These are phyloP conservation scores for Macrotis lagotis DNA, from an alignment of 2,113 vertebrate species.

Conservation along the genomic window DNA sequence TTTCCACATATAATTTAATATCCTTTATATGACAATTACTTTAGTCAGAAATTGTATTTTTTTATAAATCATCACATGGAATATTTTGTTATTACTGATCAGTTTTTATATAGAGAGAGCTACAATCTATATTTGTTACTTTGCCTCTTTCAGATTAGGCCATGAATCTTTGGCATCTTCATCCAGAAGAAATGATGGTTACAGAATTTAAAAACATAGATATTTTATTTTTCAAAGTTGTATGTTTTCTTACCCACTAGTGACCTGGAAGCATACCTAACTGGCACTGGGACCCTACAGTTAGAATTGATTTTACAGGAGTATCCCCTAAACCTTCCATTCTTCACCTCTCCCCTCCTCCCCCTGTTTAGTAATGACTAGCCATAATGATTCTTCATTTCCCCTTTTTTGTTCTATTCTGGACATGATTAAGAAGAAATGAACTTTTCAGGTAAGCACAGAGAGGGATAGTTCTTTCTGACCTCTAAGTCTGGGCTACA, in stretches of 20 bases:
- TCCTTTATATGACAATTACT: slow-evolving; percentile 62
- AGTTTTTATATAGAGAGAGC: slow-evolving; percentile 36
- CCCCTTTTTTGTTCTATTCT: slow-evolving; percentile 39
- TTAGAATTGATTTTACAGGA: background rate
- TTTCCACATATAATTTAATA: slow-evolving; percentile 44
- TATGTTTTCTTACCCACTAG: slow-evolving; percentile 34
- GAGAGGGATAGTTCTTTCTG: background rate
- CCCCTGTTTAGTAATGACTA: background rate
- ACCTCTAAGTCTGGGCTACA: background rate
- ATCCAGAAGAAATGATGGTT: slow-evolving; percentile 57
- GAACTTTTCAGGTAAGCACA: slow-evolving; percentile 9
- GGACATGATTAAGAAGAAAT: background rate
- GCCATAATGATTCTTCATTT: background rate
- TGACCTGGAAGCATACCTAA: slow-evolving; percentile 32
- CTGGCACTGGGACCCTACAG: background rate
- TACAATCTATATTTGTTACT: slow-evolving; percentile 34
- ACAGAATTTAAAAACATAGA: slow-evolving; percentile 36
- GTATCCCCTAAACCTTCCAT: background rate
- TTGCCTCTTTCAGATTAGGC: slow-evolving; percentile 65
- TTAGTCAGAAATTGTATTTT: slow-evolving; percentile 70
- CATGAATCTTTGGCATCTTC: slow-evolving; percentile 50
- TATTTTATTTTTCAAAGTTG: slow-evolving; percentile 22
- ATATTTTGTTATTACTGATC: slow-evolving; percentile 47
- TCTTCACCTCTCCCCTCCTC: background rate
- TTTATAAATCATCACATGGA: slow-evolving; percentile 48